Evolutionary conservation across 2,113 vertebrate species (phyloP).

Genomic region (Spea multiplicata): DNA sequence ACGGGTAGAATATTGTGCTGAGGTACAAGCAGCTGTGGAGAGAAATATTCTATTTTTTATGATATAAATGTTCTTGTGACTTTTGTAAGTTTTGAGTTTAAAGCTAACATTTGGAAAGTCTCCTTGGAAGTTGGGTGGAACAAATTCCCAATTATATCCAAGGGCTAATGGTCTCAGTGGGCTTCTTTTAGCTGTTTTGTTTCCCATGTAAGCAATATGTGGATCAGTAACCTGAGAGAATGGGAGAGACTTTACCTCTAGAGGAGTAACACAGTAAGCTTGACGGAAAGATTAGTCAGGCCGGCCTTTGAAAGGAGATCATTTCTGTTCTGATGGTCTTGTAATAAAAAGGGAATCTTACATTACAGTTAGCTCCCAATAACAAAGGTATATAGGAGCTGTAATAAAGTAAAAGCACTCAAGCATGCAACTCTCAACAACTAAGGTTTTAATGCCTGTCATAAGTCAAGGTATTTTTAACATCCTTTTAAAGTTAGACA

Average conservation of each 20-base stretch:
- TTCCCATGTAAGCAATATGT: constrained; percentile 58
- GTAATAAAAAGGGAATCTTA: constrained; percentile 52
- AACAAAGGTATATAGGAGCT: constrained; percentile 26
- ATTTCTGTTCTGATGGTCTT: constrained; percentile 29
- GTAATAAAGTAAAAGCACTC: constrained; percentile 24
- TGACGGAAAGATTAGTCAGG: constrained; percentile 47
- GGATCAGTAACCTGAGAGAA: constrained; percentile 63
- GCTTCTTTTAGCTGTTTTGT: constrained; percentile 51
- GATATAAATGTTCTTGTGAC: not conserved
- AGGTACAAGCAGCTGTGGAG: not conserved
- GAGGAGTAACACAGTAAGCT: constrained; percentile 48
- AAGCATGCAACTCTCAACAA: constrained; percentile 4
- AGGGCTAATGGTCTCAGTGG: constrained; percentile 55
- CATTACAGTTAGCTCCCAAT: constrained; percentile 54
- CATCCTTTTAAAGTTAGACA: constrained; percentile 19
- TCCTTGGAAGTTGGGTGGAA: constrained; percentile 50
- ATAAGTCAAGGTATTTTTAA: constrained; percentile 31
- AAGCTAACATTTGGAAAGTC: constrained; percentile 54
- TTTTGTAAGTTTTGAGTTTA: constrained; percentile 3
- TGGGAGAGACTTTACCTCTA: constrained; percentile 56
- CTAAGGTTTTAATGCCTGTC: constrained; percentile 7
- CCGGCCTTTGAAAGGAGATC: constrained; percentile 41
- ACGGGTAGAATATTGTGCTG: too few species aligned
- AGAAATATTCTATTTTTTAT: not conserved
- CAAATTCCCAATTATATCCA: constrained; percentile 56